phyloP scores from a whole-genome alignment of 2,888 invertebrate genomes.

The Microchrysa polita region DNA sequence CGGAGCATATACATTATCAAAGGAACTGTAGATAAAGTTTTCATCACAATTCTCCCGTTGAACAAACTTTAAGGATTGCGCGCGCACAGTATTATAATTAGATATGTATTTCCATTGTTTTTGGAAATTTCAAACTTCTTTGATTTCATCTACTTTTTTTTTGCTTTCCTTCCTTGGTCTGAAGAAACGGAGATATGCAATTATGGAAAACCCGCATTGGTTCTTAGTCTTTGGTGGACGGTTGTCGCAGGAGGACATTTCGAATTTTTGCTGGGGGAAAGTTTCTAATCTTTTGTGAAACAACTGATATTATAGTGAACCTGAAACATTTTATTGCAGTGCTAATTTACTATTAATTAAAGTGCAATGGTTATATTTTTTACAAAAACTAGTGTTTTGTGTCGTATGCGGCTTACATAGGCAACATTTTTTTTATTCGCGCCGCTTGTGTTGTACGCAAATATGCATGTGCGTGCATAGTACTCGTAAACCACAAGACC shows the following conservation, averaged over 20 bases:
- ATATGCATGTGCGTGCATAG: no score
- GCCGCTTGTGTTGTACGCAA: no score
- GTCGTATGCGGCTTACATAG: no score
- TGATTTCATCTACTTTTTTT: conserved; percentile 28
- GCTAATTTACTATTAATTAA: no score
- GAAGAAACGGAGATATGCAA: background rate
- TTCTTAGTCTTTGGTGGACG: conserved; percentile 35
- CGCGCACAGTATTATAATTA: conserved; percentile 44
- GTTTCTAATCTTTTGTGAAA: no score
- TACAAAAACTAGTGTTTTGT: no score
- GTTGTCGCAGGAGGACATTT: conserved; percentile 15
- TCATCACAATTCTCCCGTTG: conserved; percentile 34
- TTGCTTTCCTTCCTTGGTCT: background rate
- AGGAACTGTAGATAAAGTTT: conserved; percentile 27
- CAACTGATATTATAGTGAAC: no score
- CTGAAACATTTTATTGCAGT: no score
- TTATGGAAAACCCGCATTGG: conserved; percentile 12
- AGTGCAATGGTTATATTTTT: no score
- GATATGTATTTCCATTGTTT: conserved; percentile 42
- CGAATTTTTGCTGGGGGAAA: no score
- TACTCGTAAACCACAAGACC: no score
- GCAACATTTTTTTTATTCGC: no score
- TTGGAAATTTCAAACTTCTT: conserved; percentile 28
- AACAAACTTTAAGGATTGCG: conserved; percentile 41
- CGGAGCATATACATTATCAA: background rate